Percentiles rank a stretch among this genome's conserved stretches.
These are phyloP conservation scores for Eciton burchellii DNA, from an alignment of 1,140 invertebrate species.

Conservation along the genomic window DNA sequence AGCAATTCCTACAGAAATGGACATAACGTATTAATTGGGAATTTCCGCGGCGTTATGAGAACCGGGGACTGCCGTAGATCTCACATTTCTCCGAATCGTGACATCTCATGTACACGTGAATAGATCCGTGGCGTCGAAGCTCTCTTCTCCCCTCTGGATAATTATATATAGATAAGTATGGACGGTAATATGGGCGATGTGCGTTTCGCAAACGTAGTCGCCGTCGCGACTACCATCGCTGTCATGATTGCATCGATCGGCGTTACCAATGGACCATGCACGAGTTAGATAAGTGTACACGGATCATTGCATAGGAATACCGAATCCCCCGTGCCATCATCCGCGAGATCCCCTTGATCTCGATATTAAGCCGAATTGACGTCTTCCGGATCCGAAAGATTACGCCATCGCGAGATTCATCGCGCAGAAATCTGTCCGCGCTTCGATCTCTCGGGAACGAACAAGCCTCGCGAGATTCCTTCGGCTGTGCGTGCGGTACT, in stretches of 20 bases:
- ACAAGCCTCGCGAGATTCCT: too few relatives aligned
- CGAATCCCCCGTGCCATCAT: neutral
- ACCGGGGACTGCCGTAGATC: slow-evolving; percentile 32
- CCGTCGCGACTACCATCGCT: too few relatives aligned
- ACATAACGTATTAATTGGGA: slow-evolving; percentile 49
- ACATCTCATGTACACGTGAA: slow-evolving; percentile 43
- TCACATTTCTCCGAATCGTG: slow-evolving; percentile 44
- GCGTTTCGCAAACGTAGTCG: slow-evolving; percentile 51
- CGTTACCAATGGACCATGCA: slow-evolving; percentile 54
- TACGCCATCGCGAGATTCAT: neutral
- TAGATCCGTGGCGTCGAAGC: slow-evolving; percentile 6
- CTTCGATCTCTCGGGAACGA: too few relatives aligned
- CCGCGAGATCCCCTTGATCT: neutral
- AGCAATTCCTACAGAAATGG: slow-evolving; percentile 27
- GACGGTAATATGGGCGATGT: slow-evolving; percentile 15
- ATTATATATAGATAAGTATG: slow-evolving; percentile 50
- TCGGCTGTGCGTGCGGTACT: too few relatives aligned
- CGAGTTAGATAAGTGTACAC: slow-evolving; percentile 49
- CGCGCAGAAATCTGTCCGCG: too few relatives aligned
- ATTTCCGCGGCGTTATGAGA: slow-evolving; percentile 40
- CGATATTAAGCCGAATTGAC: slow-evolving; percentile 38
- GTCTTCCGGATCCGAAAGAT: neutral
- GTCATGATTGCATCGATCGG: slow-evolving; percentile 63
- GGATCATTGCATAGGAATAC: slow-evolving; percentile 48
- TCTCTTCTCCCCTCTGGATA: slow-evolving; percentile 26